Percentiles rank a stretch among this genome's conserved stretches.
These are phyloP conservation scores for Apostichopus parvimensis DNA, from an alignment of 35 echinoderm and acorn worm genomes.

Conservation along the genomic window DNA sequence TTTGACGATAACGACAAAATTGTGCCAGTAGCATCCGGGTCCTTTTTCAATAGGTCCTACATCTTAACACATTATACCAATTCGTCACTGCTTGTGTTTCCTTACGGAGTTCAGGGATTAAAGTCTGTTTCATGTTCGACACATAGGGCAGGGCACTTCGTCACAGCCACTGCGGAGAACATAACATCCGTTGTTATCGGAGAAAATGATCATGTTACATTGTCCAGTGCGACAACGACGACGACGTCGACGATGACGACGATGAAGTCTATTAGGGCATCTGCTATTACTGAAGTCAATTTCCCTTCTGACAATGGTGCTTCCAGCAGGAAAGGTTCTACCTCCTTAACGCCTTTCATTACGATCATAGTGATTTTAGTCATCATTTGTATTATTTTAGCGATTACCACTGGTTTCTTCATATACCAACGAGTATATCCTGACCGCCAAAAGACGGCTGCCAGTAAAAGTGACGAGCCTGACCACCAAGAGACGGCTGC, in stretches of 20 bases:
- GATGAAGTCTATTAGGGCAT: not conserved
- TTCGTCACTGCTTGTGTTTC: not conserved
- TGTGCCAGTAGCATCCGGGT: not conserved
- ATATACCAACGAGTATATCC: not conserved
- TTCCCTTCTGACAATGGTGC: not conserved
- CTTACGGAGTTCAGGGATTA: not conserved
- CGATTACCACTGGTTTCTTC: not conserved
- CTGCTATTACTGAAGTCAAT: not conserved
- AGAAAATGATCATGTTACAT: not conserved
- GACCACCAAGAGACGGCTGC: not conserved
- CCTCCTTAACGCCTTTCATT: not conserved
- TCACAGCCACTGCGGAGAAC: not conserved
- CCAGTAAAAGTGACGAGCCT: not conserved
- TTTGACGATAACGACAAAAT: not conserved
- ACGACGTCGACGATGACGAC: not conserved
- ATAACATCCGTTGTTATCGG: not conserved
- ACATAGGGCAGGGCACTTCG: not conserved
- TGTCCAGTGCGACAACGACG: not conserved
- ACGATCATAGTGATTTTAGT: not conserved
- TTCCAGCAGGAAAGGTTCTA: not conserved
- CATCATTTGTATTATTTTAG: not conserved
- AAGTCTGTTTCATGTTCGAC: conserved; percentile 6
- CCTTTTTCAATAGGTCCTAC: not conserved
- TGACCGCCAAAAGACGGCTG: not conserved
- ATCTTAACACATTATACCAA: not conserved